Evolutionary conservation across 2,797 vertebrate genomes (phyloP).

Genomic region (Lacerta agilis): DNA sequence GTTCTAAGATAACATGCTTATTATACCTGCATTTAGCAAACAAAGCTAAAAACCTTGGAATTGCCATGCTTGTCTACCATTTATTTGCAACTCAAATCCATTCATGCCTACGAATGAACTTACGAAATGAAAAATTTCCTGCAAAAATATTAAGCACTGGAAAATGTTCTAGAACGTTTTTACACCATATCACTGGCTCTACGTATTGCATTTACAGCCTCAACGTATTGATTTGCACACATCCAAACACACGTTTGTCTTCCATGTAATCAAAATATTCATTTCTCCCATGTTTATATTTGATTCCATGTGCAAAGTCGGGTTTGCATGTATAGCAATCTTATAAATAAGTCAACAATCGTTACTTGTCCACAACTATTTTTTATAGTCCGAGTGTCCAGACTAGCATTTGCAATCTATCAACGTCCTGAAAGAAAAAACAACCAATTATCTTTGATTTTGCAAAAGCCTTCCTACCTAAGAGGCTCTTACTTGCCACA

Average conservation of each 20-base stretch:
- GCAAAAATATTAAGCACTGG: too few relatives aligned
- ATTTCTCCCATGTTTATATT: not conserved
- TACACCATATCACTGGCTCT: not conserved
- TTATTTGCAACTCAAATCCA: too few relatives aligned
- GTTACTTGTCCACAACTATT: not conserved
- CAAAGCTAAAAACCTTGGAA: too few relatives aligned
- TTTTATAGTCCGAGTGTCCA: not conserved
- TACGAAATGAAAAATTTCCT: too few relatives aligned
- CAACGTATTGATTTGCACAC: not conserved
- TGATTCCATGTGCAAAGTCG: not conserved
- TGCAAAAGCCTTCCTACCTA: not conserved
- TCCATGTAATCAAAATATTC: not conserved
- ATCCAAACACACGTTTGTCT: not conserved
- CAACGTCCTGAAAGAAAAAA: not conserved
- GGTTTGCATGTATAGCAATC: not conserved
- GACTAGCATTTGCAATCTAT: not conserved
- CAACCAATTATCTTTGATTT: not conserved
- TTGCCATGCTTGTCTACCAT: too few relatives aligned
- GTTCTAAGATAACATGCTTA: too few relatives aligned
- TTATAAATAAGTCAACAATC: not conserved
- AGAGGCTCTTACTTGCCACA: not conserved
- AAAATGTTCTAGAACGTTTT: too few relatives aligned
- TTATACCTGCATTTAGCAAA: too few relatives aligned
- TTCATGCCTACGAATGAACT: too few relatives aligned
- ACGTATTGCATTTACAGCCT: not conserved